phyloP scores from a whole-genome alignment of 2,888 invertebrate genomes.

The Netelia melanura region DNA sequence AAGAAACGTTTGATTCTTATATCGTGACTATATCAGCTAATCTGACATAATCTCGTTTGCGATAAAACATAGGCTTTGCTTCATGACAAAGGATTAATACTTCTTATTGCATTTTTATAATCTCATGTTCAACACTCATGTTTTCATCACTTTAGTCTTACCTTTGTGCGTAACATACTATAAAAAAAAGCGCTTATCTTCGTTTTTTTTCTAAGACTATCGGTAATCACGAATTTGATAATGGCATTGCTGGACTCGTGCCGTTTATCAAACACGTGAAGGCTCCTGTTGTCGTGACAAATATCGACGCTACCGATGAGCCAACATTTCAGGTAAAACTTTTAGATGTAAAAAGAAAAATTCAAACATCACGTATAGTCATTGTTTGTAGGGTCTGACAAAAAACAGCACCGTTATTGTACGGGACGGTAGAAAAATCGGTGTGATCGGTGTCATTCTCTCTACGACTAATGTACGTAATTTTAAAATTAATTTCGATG shows the following conservation, averaged over 20 bases:
- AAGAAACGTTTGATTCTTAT: neutral
- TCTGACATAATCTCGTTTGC: neutral
- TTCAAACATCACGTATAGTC: constrained; percentile 69
- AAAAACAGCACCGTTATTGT: constrained; percentile 89
- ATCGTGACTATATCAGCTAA: constrained; percentile 1
- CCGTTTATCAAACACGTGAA: constrained; percentile 89
- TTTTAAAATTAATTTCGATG: neutral
- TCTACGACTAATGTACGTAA: constrained; percentile 88
- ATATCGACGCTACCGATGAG: constrained; percentile 90
- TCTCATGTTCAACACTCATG: no score
- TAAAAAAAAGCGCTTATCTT: neutral
- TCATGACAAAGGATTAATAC: no score
- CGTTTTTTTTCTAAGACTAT: constrained; percentile 87
- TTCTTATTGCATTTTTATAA: no score
- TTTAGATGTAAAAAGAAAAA: constrained; percentile 10
- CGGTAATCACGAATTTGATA: constrained; percentile 96
- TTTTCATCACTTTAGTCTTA: no score
- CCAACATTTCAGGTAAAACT: constrained; percentile 85
- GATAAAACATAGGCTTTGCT: no score
- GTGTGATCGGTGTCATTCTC: constrained; percentile 92
- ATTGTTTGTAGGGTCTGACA: constrained; percentile 85
- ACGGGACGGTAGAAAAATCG: constrained; percentile 89
- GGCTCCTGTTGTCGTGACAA: constrained; percentile 90
- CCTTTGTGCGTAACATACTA: neutral
- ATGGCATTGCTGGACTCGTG: constrained; percentile 89